phyloP scores from a whole-genome alignment of 2,797 vertebrate genomes.

The Scleropages formosus region DNA sequence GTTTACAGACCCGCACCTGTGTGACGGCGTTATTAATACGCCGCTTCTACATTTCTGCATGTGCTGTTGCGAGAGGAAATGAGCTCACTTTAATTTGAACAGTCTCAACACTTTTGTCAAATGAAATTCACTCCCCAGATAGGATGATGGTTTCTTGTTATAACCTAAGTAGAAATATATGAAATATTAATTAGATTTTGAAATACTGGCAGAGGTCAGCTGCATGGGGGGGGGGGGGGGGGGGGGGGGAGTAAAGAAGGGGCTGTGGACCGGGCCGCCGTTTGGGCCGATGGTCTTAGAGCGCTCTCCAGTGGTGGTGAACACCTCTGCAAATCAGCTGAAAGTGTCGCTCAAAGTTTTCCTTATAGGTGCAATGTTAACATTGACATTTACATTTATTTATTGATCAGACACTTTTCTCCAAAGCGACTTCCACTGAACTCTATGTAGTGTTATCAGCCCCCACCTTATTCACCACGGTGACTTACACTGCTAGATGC shows the following conservation, averaged over 20 bases:
- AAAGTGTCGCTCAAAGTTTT: no score
- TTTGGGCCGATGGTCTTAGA: slow-evolving; percentile 43
- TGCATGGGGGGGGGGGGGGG: slow-evolving; percentile 35
- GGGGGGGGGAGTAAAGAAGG: slow-evolving; percentile 29
- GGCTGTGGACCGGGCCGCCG: neutral
- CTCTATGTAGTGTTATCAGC: no score
- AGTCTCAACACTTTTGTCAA: slow-evolving; percentile 56
- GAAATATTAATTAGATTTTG: slow-evolving; percentile 64
- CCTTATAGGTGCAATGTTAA: no score
- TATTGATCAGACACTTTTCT: no score
- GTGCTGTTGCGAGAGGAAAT: slow-evolving; percentile 59
- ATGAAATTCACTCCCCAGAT: slow-evolving; percentile 53
- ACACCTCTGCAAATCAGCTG: neutral
- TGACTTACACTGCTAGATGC: no score
- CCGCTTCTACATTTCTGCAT: slow-evolving; percentile 65
- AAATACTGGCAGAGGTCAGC: slow-evolving; percentile 54
- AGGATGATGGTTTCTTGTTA: slow-evolving; percentile 57
- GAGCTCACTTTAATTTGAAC: slow-evolving; percentile 52
- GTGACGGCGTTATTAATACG: slow-evolving; percentile 70
- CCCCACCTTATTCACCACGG: no score
- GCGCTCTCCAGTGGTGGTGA: slow-evolving; percentile 58
- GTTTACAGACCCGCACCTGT: slow-evolving; percentile 47
- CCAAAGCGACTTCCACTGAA: no score
- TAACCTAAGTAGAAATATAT: slow-evolving; percentile 61
- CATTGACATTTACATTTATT: no score